These are phyloP conservation scores for Gopherus evgoodei DNA, from an alignment of 2,113 vertebrate genomes.

Conservation along the genomic window DNA sequence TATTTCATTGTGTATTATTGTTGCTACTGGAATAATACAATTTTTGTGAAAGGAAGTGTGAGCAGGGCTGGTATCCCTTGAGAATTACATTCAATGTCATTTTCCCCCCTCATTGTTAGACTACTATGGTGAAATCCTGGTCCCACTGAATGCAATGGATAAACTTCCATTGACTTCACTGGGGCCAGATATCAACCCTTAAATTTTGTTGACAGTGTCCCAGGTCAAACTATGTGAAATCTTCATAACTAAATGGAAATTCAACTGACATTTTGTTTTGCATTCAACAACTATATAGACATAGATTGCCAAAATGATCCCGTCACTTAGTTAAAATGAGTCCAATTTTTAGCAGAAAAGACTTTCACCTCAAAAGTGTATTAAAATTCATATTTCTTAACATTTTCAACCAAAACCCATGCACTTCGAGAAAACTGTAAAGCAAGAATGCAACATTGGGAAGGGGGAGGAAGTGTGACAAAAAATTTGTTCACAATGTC, in stretches of 20 bases:
- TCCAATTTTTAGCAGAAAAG: background rate
- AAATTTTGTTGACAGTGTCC: too few relatives aligned
- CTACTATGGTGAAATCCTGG: too few relatives aligned
- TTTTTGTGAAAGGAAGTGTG: background rate
- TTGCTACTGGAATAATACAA: background rate
- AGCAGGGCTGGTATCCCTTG: background rate
- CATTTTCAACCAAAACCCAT: background rate
- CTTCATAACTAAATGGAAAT: too few relatives aligned
- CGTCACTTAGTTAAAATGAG: background rate
- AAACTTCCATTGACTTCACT: too few relatives aligned
- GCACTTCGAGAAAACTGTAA: background rate
- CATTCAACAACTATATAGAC: too few relatives aligned
- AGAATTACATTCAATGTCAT: background rate
- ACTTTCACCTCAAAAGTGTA: background rate
- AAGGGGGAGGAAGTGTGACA: background rate
- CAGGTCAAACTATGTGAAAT: too few relatives aligned
- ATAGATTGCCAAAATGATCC: too few relatives aligned
- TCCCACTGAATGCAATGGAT: too few relatives aligned
- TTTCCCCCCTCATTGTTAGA: too few relatives aligned
- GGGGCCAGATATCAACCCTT: too few relatives aligned
- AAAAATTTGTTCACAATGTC: background rate
- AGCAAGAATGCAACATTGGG: background rate
- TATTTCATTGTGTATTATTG: background rate
- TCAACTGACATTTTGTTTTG: too few relatives aligned
- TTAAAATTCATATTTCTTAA: background rate